phyloP scores from a whole-genome alignment of 2,888 invertebrate genomes.

The Parnassius apollo region DNA sequence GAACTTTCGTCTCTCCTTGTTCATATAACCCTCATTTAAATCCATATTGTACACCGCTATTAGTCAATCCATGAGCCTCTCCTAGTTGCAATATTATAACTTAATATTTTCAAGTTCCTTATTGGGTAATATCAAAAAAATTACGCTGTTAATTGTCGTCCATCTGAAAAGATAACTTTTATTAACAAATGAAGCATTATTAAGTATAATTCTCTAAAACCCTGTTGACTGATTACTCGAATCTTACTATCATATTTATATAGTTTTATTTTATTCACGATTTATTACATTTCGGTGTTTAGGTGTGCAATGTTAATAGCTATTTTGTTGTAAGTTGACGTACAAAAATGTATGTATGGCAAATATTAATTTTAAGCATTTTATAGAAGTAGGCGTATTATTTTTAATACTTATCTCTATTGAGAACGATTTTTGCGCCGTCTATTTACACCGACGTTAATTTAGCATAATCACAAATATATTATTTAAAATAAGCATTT shows the following conservation, averaged over 20 bases:
- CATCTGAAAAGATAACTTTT: background rate
- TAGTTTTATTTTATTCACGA: background rate
- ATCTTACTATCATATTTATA: slow-evolving; percentile 12
- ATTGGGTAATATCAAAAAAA: slow-evolving; percentile 7
- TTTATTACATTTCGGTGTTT: background rate
- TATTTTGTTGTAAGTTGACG: background rate
- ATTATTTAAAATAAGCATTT: background rate
- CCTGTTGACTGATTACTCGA: slow-evolving; percentile 18
- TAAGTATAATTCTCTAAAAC: slow-evolving; percentile 3
- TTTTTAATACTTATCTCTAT: slow-evolving; percentile 7
- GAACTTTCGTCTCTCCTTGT: slow-evolving; percentile 95
- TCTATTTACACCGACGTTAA: slow-evolving; percentile 1
- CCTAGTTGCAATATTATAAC: background rate
- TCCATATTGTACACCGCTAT: background rate
- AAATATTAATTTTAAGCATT: slow-evolving; percentile 1
- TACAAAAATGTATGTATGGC: background rate
- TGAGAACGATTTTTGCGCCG: slow-evolving; percentile 10
- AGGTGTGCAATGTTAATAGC: slow-evolving; percentile 13
- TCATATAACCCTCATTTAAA: slow-evolving; percentile 66
- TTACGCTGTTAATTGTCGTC: background rate
- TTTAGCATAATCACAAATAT: background rate
- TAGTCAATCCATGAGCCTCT: slow-evolving; percentile 4
- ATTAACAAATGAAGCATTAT: slow-evolving; percentile 2
- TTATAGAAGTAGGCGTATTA: background rate
- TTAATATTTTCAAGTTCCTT: slow-evolving; percentile 17